These are phyloP conservation scores for Arbacia lixula DNA, from an alignment of 53 echinoderm and acorn worm species.

Conservation along the genomic window DNA sequence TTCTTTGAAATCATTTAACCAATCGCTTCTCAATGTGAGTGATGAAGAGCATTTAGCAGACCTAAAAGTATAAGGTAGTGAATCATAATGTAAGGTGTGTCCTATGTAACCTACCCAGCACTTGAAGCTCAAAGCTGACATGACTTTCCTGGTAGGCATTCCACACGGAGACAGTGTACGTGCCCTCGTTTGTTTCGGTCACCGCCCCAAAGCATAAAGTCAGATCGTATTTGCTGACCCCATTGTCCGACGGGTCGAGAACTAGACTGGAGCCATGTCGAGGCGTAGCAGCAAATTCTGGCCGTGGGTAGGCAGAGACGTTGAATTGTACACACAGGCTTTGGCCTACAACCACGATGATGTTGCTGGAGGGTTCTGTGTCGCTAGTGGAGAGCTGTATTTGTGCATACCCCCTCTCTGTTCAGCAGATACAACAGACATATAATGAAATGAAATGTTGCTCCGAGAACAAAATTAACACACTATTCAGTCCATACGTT, in stretches of 20 bases:
- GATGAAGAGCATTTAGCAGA: too few species aligned
- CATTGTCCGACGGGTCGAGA: background rate
- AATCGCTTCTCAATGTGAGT: too few species aligned
- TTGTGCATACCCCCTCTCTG: constrained; percentile 45
- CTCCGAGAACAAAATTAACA: too few species aligned
- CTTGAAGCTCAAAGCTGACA: constrained; percentile 7
- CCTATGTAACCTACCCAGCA: constrained; percentile 62
- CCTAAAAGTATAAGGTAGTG: too few species aligned
- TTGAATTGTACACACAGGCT: background rate
- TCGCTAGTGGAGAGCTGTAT: background rate
- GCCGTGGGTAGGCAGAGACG: constrained; percentile 4
- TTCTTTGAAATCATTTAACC: too few species aligned
- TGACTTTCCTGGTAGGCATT: constrained; percentile 40
- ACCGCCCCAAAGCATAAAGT: constrained; percentile 27
- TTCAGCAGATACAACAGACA: too few species aligned
- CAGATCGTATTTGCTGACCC: background rate
- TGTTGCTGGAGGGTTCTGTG: background rate
- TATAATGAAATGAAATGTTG: too few species aligned
- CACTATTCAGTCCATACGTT: too few species aligned
- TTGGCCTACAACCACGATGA: background rate
- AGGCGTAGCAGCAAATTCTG: constrained; percentile 3
- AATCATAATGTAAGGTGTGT: too few species aligned
- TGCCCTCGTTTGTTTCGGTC: constrained; percentile 32
- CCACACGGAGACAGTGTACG: constrained; percentile 34
- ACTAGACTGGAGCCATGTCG: background rate